Evolutionary conservation across 2,113 vertebrate species (phyloP), one percentile per base, ranked within the genome.

Genomic region (Gobiocypris rarus): DNA sequence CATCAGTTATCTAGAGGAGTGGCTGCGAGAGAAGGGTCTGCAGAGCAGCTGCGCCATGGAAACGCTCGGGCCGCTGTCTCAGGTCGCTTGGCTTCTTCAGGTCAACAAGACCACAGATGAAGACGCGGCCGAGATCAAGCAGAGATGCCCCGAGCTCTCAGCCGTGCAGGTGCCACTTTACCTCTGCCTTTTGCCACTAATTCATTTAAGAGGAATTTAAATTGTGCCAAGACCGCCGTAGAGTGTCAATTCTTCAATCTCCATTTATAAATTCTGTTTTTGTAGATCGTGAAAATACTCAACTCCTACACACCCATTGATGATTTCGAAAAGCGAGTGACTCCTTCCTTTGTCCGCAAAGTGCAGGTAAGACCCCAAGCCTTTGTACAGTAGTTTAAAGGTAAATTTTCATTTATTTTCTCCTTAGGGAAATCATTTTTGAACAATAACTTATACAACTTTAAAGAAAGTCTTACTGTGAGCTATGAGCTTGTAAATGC

Each of bases 221-320:
- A 31, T 31, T 31, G 31, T 31, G 31, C 31, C 31, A 31, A 31
- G 31, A 31, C 1, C 3, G 31, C 31, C 31, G 31, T 31, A 31
- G 31, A 31, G 19, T 11, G 34, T 74, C 43, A 26, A 14, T 9
- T 76, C 9, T 22, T 22, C 13, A 54, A 0, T 10, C 5, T 41
- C n/a, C 0, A 22, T 76, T 34, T 41, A n/a, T 58, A 15, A 58
- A 4, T 48, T 1, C 38, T 31, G 4, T 1, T 56, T 43, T 63
- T 71, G 75, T 28, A 99, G 97, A 96, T 99, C 90, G 95, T 98
- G 70, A 99, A 99, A 93, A 98, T 99, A 85, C 94, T 99, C 70
- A 99, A 99, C 87, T 98, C 96, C 0, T 99, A 99, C 91, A 99
- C 98, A 26, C 97, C 98, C 0, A 99, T 98, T 67, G 97, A 99